Evolutionary conservation across 2,113 vertebrate species (phyloP).

Genomic region (Nymphicus hollandicus): DNA sequence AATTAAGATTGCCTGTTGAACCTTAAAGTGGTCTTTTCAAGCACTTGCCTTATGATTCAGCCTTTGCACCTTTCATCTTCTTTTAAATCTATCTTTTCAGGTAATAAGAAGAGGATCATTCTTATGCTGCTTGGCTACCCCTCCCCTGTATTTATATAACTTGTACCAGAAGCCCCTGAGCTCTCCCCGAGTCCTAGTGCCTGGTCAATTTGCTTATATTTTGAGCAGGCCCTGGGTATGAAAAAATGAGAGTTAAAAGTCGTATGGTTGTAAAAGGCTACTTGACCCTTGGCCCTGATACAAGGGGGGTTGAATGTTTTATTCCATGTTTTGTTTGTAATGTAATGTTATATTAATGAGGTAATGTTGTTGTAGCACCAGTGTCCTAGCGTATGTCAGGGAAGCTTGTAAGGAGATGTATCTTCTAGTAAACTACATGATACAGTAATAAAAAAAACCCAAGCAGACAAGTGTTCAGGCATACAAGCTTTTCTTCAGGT

Average conservation of each 20-base stretch:
- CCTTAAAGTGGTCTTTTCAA: not conserved
- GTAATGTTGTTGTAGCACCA: conserved; percentile 38
- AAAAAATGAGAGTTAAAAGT: not conserved
- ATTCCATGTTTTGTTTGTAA: not conserved
- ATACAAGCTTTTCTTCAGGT: not conserved
- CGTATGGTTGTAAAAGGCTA: not conserved
- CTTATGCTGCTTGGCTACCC: rapidly evolving
- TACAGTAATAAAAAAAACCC: not conserved
- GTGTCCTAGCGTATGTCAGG: not conserved
- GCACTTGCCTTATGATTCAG: not conserved
- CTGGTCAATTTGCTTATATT: not conserved
- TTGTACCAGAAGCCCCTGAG: not conserved
- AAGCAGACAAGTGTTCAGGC: not conserved
- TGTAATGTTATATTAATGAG: conserved; percentile 22
- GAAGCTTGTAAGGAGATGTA: not conserved
- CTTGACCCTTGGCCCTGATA: not conserved
- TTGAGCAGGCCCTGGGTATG: not conserved
- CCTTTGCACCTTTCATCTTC: not conserved
- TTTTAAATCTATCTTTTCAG: not conserved
- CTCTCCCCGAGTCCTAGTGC: not conserved
- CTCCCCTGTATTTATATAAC: not conserved
- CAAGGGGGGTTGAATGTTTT: not conserved
- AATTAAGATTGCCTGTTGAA: not conserved
- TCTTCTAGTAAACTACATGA: not conserved
- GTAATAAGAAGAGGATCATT: not conserved